phyloP scores from a whole-genome alignment of 1,140 invertebrate species.

The Drosophila sucinea region DNA sequence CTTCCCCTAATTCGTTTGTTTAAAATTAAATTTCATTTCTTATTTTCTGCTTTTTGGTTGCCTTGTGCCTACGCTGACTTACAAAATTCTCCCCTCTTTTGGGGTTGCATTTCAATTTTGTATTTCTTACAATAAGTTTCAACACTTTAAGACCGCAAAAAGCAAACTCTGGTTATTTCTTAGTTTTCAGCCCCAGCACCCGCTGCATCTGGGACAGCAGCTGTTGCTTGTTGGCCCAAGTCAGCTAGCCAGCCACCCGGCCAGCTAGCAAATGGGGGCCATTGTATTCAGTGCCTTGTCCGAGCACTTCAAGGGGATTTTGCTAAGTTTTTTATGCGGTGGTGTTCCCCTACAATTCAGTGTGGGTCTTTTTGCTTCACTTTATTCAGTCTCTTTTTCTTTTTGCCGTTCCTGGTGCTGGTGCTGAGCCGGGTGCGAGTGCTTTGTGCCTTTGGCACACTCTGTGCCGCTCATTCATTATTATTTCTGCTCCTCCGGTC shows the following conservation, averaged over 20 bases:
- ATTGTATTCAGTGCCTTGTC: conserved; percentile 75
- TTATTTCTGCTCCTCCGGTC: conserved; percentile 50
- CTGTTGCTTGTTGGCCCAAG: conserved; percentile 61
- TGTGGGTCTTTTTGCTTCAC: conserved; percentile 30
- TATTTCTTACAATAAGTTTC: conserved; percentile 32
- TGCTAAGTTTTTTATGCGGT: conserved; percentile 40
- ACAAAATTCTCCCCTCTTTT: not conserved
- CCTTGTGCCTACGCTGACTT: not conserved
- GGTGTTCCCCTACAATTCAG: conserved; percentile 39
- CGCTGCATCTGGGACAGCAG: conserved; percentile 35
- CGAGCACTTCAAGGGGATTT: conserved; percentile 49
- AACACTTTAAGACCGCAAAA: conserved; percentile 59
- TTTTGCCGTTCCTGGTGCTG: not conserved
- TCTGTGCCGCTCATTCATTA: conserved; percentile 44
- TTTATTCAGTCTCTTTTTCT: conserved; percentile 13
- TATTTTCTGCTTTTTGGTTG: not conserved
- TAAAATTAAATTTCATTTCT: conserved; percentile 5
- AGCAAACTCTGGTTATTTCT: conserved; percentile 18
- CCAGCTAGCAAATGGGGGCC: conserved; percentile 27
- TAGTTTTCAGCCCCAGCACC: not conserved
- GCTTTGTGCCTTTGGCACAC: conserved; percentile 64
- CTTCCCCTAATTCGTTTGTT: not conserved
- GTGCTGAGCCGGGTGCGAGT: not conserved
- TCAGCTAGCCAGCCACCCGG: conserved; percentile 2
- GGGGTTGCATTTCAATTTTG: not conserved